Conservation (phyloP, 2,113 vertebrate genomes). For the Vidua chalybeata region DNA sequence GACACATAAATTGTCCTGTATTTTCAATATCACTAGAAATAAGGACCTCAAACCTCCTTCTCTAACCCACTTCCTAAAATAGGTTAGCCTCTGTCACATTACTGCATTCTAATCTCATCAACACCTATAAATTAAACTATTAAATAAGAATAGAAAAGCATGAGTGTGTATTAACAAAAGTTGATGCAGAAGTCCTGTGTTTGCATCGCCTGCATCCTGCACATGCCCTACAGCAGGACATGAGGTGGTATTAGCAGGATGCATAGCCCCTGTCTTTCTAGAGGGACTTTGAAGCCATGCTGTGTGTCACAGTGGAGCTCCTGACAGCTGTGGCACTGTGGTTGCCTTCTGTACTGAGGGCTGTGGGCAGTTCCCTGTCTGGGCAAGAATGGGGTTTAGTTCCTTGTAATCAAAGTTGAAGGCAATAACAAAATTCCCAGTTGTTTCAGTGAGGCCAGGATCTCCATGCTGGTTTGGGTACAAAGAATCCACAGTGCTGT, state of each 20-base stretch:
- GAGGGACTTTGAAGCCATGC: background rate
- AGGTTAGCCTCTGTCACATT: background rate
- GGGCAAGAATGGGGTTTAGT: background rate
- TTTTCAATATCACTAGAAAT: background rate
- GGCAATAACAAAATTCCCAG: background rate
- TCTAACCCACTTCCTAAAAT: slow-evolving; percentile 28
- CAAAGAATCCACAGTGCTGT: background rate
- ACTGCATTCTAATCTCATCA: background rate
- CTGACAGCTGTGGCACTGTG: background rate
- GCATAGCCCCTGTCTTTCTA: fast-evolving
- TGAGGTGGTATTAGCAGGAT: background rate
- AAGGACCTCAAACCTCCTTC: background rate
- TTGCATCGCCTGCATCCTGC: background rate
- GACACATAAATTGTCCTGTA: background rate
- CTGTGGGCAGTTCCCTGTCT: background rate
- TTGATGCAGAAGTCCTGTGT: background rate
- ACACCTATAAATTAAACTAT: background rate
- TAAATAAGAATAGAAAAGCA: background rate
- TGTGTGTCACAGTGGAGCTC: background rate
- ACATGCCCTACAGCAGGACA: background rate
- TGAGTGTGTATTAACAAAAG: background rate
- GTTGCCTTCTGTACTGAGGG: background rate
- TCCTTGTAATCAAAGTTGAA: background rate
- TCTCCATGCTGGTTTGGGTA: background rate
- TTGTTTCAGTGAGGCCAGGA: background rate